Evolutionary conservation across 2,797 vertebrate genomes (phyloP).

Genomic region (Psittacula derbiana): DNA sequence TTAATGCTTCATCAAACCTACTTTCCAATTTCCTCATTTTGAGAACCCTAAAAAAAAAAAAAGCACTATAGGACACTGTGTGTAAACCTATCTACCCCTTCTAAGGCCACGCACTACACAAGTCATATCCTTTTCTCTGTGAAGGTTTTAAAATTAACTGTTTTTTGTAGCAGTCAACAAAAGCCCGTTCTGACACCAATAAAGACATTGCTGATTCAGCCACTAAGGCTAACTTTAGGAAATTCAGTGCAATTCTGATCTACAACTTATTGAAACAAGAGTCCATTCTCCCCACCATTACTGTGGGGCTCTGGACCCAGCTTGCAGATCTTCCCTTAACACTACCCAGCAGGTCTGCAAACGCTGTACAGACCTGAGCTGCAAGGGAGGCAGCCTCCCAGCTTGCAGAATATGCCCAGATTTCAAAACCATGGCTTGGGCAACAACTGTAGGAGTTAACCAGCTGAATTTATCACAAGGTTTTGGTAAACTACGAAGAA

Average conservation of each 20-base stretch:
- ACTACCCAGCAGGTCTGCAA: not conserved
- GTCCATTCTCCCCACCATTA: not conserved
- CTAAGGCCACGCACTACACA: rapidly evolving
- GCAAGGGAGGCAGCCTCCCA: rapidly evolving
- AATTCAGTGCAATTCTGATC: not conserved
- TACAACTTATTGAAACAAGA: not conserved
- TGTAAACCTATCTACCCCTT: not conserved
- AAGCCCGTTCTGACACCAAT: not conserved
- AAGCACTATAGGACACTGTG: rapidly evolving
- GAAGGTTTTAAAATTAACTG: not conserved
- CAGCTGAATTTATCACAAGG: not conserved
- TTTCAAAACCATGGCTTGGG: not conserved
- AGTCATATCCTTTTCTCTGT: not conserved
- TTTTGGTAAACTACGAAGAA: not conserved
- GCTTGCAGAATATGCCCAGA: not conserved
- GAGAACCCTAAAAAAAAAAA: not conserved
- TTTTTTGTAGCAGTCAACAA: not conserved
- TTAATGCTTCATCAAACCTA: not conserved
- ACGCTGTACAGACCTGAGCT: rapidly evolving
- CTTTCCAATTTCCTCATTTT: not conserved
- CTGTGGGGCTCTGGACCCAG: rapidly evolving
- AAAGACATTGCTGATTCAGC: not conserved
- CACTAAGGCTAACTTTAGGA: not conserved
- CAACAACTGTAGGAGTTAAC: not conserved
- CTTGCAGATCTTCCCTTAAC: not conserved